A percentile compares a stretch with the other conserved stretches of the same genome.
phyloP scores from a whole-genome alignment of 2,797 vertebrate genomes.

The Acridotheres tristis region DNA sequence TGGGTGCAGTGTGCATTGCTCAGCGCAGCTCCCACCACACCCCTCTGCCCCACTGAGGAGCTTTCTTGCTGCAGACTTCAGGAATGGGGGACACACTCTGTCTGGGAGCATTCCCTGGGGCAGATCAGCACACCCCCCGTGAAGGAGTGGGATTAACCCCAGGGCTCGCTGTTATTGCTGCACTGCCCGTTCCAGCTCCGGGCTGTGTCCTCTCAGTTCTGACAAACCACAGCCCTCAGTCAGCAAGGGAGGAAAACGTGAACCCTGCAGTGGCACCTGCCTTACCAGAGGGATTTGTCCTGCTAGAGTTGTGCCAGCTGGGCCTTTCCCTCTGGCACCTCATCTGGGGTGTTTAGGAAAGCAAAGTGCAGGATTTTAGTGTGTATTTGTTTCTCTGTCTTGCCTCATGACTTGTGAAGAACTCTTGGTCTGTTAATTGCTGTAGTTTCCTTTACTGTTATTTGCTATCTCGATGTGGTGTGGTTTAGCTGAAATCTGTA shows the following conservation, averaged over 20 bases:
- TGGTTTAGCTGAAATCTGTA: neutral
- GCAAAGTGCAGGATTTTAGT: neutral
- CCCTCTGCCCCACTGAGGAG: neutral
- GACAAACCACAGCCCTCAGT: neutral
- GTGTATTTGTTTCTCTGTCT: neutral
- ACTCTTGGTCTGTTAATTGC: neutral
- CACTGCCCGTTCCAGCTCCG: neutral
- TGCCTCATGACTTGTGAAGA: neutral
- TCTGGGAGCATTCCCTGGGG: neutral
- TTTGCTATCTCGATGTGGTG: neutral
- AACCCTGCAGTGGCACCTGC: neutral
- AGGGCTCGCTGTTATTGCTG: neutral
- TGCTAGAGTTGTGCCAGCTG: neutral
- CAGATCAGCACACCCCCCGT: neutral
- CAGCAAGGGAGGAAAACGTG: neutral
- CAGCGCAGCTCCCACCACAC: neutral
- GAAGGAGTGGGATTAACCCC: rapidly evolving
- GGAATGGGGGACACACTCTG: rapidly evolving
- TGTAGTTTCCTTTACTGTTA: neutral
- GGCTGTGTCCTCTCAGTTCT: neutral
- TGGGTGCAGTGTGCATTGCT: neutral
- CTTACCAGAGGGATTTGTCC: neutral
- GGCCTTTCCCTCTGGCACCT: neutral
- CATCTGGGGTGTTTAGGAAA: neutral
- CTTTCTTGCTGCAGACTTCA: neutral